Evolutionary conservation across 1,140 invertebrate genomes (phyloP).

Genomic region (Achatina immaculata): DNA sequence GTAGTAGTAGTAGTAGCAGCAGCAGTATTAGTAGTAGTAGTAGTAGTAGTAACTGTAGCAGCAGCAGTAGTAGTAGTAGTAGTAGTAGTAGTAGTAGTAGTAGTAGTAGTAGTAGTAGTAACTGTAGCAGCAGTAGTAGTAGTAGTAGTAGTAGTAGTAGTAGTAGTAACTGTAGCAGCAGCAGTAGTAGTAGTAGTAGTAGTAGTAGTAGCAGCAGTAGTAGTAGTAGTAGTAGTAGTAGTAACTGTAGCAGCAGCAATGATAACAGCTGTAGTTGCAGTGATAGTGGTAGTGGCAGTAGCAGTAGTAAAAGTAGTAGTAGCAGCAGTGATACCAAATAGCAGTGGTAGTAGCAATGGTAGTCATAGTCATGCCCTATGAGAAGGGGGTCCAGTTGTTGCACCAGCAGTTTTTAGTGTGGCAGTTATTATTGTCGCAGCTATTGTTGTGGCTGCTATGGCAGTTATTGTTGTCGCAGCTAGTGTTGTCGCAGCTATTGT

Average conservation of each 20-base stretch:
- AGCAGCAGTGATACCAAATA: neutral
- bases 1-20: too few species aligned
- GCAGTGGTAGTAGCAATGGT: slow-evolving; percentile 9
- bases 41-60: neutral
- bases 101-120: slow-evolving; percentile 5
- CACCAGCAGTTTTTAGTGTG: too few species aligned
- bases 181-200: too few species aligned
- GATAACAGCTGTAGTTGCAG: slow-evolving; percentile 1
- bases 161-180: slow-evolving; percentile 9
- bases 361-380: too few species aligned
- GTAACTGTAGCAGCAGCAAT: neutral
- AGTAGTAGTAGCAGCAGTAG: too few species aligned
- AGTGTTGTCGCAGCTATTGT: too few species aligned
- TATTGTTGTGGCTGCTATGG: too few species aligned
- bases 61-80: slow-evolving; percentile 19
- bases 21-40: too few species aligned
- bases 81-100: slow-evolving; percentile 14
- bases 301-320: neutral
- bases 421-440: too few species aligned
- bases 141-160: slow-evolving; percentile 16
- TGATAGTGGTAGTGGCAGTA: slow-evolving; percentile 5
- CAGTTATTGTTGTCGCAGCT: too few species aligned
- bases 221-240: too few species aligned
- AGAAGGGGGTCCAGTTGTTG: too few species aligned
- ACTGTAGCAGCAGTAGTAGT: neutral